These are phyloP conservation scores for Paramormyrops kingsleyae DNA, from an alignment of 2,113 vertebrate species.

Conservation along the genomic window DNA sequence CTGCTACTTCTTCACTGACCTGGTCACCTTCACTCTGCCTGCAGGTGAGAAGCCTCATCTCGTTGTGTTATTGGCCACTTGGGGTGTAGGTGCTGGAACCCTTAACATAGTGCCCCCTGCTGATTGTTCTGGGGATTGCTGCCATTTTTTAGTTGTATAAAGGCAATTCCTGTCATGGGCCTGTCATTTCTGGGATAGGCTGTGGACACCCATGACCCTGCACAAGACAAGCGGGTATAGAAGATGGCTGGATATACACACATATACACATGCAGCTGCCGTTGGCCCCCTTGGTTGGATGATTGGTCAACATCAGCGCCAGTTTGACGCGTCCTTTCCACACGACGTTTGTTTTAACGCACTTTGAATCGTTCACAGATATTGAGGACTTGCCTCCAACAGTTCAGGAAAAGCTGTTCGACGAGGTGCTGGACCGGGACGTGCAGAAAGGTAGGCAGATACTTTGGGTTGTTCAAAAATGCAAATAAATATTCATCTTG, in stretches of 20 bases:
- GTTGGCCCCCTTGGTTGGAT: not conserved
- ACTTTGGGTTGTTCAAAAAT: not conserved
- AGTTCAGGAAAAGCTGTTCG: slow-evolving; percentile 95
- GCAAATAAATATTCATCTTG: not conserved
- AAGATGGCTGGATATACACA: not conserved
- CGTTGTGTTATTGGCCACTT: not conserved
- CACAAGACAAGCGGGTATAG: not conserved
- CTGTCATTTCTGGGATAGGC: not conserved
- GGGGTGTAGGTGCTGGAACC: not conserved
- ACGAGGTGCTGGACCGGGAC: slow-evolving; percentile 95
- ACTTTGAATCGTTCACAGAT: slow-evolving; percentile 61
- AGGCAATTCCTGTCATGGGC: not conserved
- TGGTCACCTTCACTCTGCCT: slow-evolving; percentile 92
- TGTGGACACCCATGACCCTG: not conserved
- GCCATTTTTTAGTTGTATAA: not conserved
- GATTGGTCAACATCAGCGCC: not conserved
- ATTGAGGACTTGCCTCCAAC: slow-evolving; percentile 92
- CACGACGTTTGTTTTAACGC: not conserved
- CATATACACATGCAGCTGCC: not conserved
- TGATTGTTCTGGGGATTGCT: not conserved
- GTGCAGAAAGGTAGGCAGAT: slow-evolving; percentile 91
- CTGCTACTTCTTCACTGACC: slow-evolving; percentile 94
- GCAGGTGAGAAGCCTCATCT: slow-evolving; percentile 68
- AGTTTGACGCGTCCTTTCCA: not conserved
- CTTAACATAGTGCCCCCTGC: not conserved